Evolutionary conservation across 2,113 vertebrate genomes (phyloP).

Genomic region (Bubo scandiacus): DNA sequence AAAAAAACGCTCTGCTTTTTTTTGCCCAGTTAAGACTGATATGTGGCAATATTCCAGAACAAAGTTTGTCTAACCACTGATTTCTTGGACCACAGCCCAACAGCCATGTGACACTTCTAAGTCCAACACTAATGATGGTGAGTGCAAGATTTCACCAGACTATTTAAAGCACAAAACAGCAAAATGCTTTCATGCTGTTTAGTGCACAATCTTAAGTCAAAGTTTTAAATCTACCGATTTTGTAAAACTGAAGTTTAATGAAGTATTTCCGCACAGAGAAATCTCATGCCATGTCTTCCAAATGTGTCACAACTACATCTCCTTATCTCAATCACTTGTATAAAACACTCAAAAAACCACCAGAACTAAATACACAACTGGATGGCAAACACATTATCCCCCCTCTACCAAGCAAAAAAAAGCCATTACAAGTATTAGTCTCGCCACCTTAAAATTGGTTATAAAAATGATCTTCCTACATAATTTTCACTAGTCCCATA

Average conservation of each 20-base stretch:
- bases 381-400: not conserved
- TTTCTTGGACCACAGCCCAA: not conserved
- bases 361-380: not conserved
- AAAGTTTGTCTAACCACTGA: not conserved
- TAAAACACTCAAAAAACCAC: not conserved
- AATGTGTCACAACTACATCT: not conserved
- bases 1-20: not conserved
- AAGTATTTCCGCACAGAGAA: not conserved
- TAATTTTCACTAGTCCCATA: not conserved
- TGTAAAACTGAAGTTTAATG: not conserved
- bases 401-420: not conserved
- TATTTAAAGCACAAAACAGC: not conserved
- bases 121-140: not conserved
- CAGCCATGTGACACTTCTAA: not conserved
- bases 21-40: not conserved
- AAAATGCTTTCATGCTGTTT: not conserved
- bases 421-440: not conserved
- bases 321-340: not conserved
- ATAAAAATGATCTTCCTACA: not conserved
- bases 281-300: rapidly evolving
- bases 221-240: not conserved
- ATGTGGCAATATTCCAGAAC: not conserved
- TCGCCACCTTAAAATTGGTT: not conserved
- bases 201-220: not conserved
- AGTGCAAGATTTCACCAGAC: not conserved